These are phyloP conservation scores for Smittia sp. DNA, from an alignment of 2,888 invertebrate genomes.

Conservation along the genomic window DNA sequence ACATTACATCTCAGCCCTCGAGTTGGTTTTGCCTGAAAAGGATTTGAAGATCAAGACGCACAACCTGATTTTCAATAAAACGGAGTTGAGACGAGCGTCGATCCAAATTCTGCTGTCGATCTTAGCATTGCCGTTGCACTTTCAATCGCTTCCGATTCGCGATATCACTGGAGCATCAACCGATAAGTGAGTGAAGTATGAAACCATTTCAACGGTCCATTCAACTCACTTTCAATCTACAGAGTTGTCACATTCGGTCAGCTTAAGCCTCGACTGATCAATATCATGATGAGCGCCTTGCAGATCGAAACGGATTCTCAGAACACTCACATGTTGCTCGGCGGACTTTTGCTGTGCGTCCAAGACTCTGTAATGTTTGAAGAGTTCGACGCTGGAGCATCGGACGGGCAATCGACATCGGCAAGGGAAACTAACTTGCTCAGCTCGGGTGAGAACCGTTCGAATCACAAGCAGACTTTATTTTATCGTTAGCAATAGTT, in stretches of 20 bases:
- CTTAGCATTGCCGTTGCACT: constrained; percentile 90
- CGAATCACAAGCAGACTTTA: not conserved
- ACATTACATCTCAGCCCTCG: constrained; percentile 82
- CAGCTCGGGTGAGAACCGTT: constrained; percentile 62
- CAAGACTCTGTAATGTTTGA: constrained; percentile 77
- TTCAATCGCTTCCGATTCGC: constrained; percentile 71
- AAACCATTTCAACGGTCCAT: constrained; percentile 18
- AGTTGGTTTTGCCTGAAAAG: constrained; percentile 84
- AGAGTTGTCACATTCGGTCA: constrained; percentile 62
- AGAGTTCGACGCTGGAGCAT: constrained; percentile 62
- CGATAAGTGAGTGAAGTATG: constrained; percentile 51
- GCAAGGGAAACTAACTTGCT: constrained; percentile 58
- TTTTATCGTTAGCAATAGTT: not conserved
- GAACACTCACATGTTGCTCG: constrained; percentile 84
- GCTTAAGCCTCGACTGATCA: constrained; percentile 72
- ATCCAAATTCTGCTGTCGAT: constrained; percentile 89
- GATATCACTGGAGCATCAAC: constrained; percentile 63
- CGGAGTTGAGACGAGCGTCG: constrained; percentile 83
- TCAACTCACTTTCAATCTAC: constrained; percentile 33
- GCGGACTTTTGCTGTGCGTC: constrained; percentile 72
- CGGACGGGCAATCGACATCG: constrained; percentile 57
- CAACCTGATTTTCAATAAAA: constrained; percentile 60
- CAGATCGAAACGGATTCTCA: constrained; percentile 80
- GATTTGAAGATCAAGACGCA: constrained; percentile 73
- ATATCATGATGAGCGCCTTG: constrained; percentile 77